Evolutionary conservation across 2,888 invertebrate genomes (phyloP), one percentile per base, ranked within the genome.

Genomic region (Diplazon laetatorius): DNA sequence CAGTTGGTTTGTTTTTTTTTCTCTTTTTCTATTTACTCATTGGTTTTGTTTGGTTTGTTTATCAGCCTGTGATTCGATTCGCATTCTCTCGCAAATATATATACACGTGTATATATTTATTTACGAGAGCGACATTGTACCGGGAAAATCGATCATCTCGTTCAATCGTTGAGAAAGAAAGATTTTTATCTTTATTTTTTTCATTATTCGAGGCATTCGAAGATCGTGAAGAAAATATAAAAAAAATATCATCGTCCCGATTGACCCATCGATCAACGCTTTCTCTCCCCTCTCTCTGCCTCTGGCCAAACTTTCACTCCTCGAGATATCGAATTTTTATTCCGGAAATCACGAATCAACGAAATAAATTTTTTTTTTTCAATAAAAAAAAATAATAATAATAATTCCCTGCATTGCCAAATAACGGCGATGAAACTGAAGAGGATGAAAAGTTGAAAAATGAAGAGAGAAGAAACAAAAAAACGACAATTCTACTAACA

Each of bases 401-500:
- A 6, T n/a, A 8, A 20, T 42, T 25, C 14, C 5, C 42, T 30
- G 6, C 2, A 22, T 46, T 48, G 30, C 35, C 44, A 48, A 10
- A n/a, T 42, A 42, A 44, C 25, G 10, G 25, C 42, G 44, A 59
- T n/a, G 16, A 18, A 59, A 10, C n/a, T 42, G 9, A 22, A 8
- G 3, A 44, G 8, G 59, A 16, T 37, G 25, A 60, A 73, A 48
- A 68, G 63, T 68, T 46, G 73, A 74, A 46, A 73, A 16, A 50
- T 6, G 30, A 30, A 5, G 30, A 30, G 6, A 30, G 6, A 30
- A 30, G 6, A 30, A 30, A n/a, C n/a, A n/a, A n/a, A n/a, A n/a
- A n/a, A n/a, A n/a, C n/a, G n/a, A n/a, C n/a, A n/a, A n/a, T n/a
- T n/a, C n/a, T n/a, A n/a, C n/a, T 30, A 30, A 30, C 6, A 30